phyloP scores from a whole-genome alignment of 2,888 invertebrate genomes.

The Lithodes maja region DNA sequence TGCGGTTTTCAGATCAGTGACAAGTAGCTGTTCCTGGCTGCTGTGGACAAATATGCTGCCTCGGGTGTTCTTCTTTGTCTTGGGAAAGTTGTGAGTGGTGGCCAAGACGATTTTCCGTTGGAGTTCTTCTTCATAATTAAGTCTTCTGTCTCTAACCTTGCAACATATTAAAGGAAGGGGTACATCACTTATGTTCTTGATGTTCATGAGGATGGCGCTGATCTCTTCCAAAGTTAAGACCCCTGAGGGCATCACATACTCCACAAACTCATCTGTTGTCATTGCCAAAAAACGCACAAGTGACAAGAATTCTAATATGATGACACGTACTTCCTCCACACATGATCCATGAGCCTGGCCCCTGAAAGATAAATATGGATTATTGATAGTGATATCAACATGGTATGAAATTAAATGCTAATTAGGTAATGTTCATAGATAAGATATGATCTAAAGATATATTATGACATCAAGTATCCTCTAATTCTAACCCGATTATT shows the following conservation, averaged over 20 bases:
- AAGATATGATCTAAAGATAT: no score
- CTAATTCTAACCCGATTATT: no score
- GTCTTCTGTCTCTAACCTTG: constrained; percentile 43
- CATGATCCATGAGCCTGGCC: constrained; percentile 3
- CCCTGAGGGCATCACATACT: constrained; percentile 74
- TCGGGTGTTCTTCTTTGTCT: constrained; percentile 31
- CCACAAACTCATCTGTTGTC: constrained; percentile 75
- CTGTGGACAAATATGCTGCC: constrained; percentile 54
- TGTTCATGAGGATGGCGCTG: constrained; percentile 61
- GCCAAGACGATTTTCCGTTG: constrained; percentile 33
- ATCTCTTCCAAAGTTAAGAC: constrained; percentile 75
- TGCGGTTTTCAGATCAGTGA: constrained; percentile 39
- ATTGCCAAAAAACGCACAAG: constrained; percentile 76
- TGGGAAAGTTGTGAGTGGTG: constrained; percentile 21
- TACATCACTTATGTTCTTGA: constrained; percentile 42
- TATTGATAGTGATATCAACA: no score
- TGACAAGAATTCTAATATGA: constrained; percentile 76
- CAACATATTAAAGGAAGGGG: constrained; percentile 42
- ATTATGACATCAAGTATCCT: no score
- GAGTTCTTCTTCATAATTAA: constrained; percentile 36
- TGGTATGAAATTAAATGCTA: no score
- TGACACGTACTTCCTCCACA: constrained; percentile 25
- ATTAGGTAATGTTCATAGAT: no score
- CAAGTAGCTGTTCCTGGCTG: constrained; percentile 46
- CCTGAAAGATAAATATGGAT: neutral